A percentile compares a stretch with the other conserved stretches of the same genome.
phyloP scores from a whole-genome alignment of 2,888 invertebrate species.

The Aphodius granarius region DNA sequence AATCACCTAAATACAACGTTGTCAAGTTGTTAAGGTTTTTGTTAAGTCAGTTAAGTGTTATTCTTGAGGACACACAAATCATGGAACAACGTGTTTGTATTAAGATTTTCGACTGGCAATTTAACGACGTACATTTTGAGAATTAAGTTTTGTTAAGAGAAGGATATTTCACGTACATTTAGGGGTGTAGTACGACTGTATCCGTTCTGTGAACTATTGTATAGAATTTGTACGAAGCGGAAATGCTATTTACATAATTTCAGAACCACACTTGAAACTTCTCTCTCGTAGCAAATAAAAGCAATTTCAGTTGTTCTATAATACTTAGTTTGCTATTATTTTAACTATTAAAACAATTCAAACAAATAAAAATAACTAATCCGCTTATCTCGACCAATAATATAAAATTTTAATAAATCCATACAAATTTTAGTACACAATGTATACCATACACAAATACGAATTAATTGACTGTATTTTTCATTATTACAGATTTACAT shows the following conservation, averaged over 20 bases:
- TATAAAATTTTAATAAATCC: too few species aligned
- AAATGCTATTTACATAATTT: not conserved
- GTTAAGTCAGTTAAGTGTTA: too few species aligned
- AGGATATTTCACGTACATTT: not conserved
- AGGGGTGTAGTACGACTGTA: not conserved
- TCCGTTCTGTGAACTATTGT: not conserved
- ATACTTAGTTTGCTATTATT: not conserved
- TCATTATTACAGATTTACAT: constrained; percentile 60
- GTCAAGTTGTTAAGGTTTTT: too few species aligned
- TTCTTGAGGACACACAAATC: too few species aligned
- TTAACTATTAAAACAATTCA: not conserved
- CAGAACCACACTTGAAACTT: not conserved
- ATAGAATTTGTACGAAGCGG: not conserved
- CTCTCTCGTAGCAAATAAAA: not conserved
- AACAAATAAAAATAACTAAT: too few species aligned
- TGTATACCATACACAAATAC: not conserved
- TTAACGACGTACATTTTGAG: not conserved
- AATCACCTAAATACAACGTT: too few species aligned
- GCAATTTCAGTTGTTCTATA: not conserved
- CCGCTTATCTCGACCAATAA: too few species aligned
- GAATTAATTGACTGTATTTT: constrained; percentile 3
- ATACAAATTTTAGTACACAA: not conserved
- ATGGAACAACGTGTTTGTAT: too few species aligned
- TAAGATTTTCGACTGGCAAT: too few species aligned
- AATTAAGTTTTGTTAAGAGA: not conserved